Base-by-base conservation (phyloP, 2,797 vertebrate genomes). In the Argya squamiceps region DNA sequence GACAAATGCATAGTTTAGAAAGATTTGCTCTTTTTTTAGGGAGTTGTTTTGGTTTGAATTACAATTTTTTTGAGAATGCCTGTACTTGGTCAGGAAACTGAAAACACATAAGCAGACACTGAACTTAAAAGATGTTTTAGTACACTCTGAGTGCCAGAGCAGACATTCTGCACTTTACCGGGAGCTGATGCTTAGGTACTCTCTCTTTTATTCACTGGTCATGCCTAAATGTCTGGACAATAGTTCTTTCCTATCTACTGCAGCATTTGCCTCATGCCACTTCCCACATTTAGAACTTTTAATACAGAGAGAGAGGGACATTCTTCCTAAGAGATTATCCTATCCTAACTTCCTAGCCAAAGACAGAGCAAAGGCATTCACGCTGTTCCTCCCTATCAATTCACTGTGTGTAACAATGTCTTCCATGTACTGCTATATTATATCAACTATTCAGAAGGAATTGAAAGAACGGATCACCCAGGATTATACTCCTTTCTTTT, bases 301-400 rank as follows among this genome's bases (percentile, higher is more conserved):
- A 26, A 47, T 65, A 44, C 12, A 91, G 6, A 30, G 9, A 91
- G 7, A 30, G 29, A 59, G 32, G 58, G 4, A 26, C 2, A 13
- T 79, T 89, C n/a, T 91, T 82, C 39, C 27, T 32, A 20, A 56
- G 47, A 87, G 10, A 70, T 84, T 70, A 6, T 56, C 22, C 37
- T 29, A 39, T 9, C 18, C 36, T 39, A 39, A 70, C 41, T 89
- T 85, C 64, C 19, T 43, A 76, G 18, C 10, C 52, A 70, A 82
- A 93, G 23, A 70, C n/a, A 79, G 20, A 43, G 24, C 8, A 65
- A 91, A 92, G 30, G 9, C 22, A 79, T 56, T 37, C 55, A 59
- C 0, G 0, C 10, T 22, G 18, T 36, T 92, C 43, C 9, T 77
- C 0, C 0, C 12, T 24, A 41, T 46, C 11, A 46, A 3, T 59